A percentile compares a stretch with the other conserved stretches of the same genome.
phyloP scores from a whole-genome alignment of 2,888 invertebrate genomes.

The Nemoura dubitans region DNA sequence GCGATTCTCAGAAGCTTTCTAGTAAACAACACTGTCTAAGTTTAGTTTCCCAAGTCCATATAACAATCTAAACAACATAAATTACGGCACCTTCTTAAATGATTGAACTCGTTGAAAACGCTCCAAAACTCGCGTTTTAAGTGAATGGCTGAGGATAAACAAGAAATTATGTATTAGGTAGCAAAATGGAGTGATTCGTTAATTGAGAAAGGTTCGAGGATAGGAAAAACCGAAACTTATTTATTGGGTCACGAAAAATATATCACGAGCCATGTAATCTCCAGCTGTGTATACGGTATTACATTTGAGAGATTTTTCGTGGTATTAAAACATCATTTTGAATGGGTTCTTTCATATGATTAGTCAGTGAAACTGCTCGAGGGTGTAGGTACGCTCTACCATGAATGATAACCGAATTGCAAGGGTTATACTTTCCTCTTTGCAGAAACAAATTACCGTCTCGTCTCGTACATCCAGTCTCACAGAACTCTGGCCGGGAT shows the following conservation, averaged over 20 bases:
- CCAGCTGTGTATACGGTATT: neutral
- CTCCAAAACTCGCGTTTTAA: slow-evolving; percentile 12
- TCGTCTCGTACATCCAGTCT: neutral
- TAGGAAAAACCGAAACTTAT: neutral
- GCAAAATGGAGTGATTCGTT: slow-evolving; percentile 24
- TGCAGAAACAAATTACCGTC: slow-evolving; percentile 15
- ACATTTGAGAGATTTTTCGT: neutral
- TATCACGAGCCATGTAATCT: neutral
- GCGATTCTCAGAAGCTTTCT: slow-evolving; percentile 31
- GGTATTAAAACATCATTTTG: neutral
- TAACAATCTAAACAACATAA: slow-evolving; percentile 39
- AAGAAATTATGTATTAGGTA: neutral
- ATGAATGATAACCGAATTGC: slow-evolving; percentile 27
- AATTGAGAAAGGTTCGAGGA: slow-evolving; percentile 10
- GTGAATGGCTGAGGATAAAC: neutral
- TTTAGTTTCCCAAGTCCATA: slow-evolving; percentile 32
- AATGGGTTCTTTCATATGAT: neutral
- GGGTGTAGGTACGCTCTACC: neutral
- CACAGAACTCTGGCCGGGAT: neutral
- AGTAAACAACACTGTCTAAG: slow-evolving; percentile 33
- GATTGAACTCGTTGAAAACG: slow-evolving; percentile 38
- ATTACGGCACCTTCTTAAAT: slow-evolving; percentile 38
- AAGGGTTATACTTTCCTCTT: slow-evolving; percentile 4
- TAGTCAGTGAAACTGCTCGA: neutral
- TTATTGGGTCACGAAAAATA: neutral